Conservation (phyloP, 2,797 vertebrate species). For the Pseudochaenichthys georgianus region DNA sequence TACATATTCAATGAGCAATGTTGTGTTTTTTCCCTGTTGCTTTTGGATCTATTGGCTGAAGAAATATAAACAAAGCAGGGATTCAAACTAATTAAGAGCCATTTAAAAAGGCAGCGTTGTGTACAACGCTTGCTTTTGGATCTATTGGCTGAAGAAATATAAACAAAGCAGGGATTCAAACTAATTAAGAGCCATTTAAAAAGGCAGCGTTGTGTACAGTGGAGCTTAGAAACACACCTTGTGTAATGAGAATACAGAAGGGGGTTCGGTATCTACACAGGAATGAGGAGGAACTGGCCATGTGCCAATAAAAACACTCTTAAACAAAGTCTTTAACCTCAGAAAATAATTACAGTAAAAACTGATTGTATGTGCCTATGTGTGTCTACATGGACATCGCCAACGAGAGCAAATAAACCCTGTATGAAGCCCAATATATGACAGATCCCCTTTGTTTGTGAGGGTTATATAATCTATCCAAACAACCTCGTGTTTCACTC, state of each 20-base stretch:
- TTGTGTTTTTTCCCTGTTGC: background rate
- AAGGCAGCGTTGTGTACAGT: conserved; percentile 5
- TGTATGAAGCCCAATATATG: conserved; percentile 37
- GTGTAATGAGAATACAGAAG: conserved; percentile 31
- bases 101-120: background rate
- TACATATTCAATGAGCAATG: background rate
- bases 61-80: no score
- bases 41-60: background rate
- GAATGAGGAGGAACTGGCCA: conserved; percentile 66
- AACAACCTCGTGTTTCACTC: conserved; percentile 28
- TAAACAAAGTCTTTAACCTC: conserved; percentile 48
- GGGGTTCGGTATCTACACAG: conserved; percentile 24
- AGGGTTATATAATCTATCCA: conserved; percentile 55
- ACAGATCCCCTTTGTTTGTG: conserved; percentile 60
- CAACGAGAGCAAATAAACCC: conserved; percentile 61
- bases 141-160: background rate
- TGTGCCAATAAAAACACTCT: conserved; percentile 44
- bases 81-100: background rate
- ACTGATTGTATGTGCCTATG: background rate
- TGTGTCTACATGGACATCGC: background rate
- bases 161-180: no score
- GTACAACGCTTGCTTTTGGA: background rate
- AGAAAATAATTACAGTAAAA: conserved; percentile 54
- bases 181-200: background rate
- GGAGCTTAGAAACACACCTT: conserved; percentile 30